A percentile compares a stretch with the other conserved stretches of the same genome.
Conservation (phyloP, 1,140 invertebrate genomes). For the Rhyzopertha dominica region DNA sequence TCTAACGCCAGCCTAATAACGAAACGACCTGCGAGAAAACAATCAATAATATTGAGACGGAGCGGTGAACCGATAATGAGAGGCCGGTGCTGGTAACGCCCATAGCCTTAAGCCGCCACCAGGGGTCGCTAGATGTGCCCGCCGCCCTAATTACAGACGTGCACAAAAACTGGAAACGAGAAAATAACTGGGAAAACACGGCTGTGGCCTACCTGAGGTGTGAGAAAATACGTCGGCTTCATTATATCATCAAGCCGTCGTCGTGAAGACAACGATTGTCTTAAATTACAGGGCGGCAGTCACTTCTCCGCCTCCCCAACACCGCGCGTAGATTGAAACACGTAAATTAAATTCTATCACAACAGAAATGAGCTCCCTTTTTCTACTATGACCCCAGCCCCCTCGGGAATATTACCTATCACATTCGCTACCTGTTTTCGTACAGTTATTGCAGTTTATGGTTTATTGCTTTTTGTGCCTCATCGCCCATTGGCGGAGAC, state of each 20-base stretch:
- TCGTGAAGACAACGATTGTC: conserved; percentile 45
- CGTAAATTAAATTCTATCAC: conserved; percentile 46
- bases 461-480: no score
- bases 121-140: conserved; percentile 22
- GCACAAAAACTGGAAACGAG: conserved; percentile 26
- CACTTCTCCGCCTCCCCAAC: conserved; percentile 29
- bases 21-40: no score
- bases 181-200: conserved; percentile 43
- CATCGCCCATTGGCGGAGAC: no score
- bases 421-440: no score
- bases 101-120: conserved; percentile 22
- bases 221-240: conserved; percentile 44
- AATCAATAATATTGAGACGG: conserved; percentile 43
- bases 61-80: conserved; percentile 43
- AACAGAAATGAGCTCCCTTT: no score
- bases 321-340: conserved; percentile 37
- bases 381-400: no score
- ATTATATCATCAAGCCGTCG: conserved; percentile 45
- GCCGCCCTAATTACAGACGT: conserved; percentile 38
- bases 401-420: no score
- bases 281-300: conserved; percentile 44
- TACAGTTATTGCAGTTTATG: no score
- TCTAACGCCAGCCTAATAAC: no score
- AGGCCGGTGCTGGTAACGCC: conserved; percentile 29
- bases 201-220: conserved; percentile 40